Evolutionary conservation across 1,140 invertebrate species (phyloP), one percentile per base, ranked within the genome.

Genomic region (Drosophila asahinai): DNA sequence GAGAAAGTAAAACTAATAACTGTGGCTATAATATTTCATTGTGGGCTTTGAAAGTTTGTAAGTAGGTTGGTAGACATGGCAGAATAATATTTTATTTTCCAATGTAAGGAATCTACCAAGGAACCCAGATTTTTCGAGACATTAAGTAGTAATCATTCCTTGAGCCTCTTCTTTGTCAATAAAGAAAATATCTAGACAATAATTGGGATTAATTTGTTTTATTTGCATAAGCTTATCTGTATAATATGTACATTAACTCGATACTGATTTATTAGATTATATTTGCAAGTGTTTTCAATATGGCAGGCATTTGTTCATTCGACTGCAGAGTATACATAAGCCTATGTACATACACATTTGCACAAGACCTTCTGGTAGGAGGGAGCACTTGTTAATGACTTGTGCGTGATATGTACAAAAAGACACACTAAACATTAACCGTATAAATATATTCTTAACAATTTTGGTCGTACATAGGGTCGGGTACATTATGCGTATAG

Each of bases 381-480:
- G 45, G 6, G 6, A 40, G 67, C 63, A 71, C 67, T 71, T 71
- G 67, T 27, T 66, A 68, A 68, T 71, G 63, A 71, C 67, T 71
- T 71, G 63, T 71, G 63, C 49, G 49, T 30, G 51, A 47, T 68
- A 68, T 51, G 38, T 71, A 71, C 67, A 68, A 71, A 66, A 52
- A 30, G 49, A 38, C 25, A 33, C 48, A 45, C 60, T 66, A 66
- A 62, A 63, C 12, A 14, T 42, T 67, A 59, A 70, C 36, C 45
- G 48, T 57, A 73, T 73, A 70, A 70, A 70, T 73, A 70, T 71
- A 73, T 51, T 25, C 54, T 61, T 71, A 73, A 73, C 67, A 61
- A 73, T 72, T 73, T 73, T 73, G 70, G 70, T 73, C 70, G n/a
- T 73, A 72, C 70, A 52, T 52, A 52, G 54, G 54, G 70, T 72